phyloP scores from a whole-genome alignment of 2,113 vertebrate genomes.

The Helogale parvula region DNA sequence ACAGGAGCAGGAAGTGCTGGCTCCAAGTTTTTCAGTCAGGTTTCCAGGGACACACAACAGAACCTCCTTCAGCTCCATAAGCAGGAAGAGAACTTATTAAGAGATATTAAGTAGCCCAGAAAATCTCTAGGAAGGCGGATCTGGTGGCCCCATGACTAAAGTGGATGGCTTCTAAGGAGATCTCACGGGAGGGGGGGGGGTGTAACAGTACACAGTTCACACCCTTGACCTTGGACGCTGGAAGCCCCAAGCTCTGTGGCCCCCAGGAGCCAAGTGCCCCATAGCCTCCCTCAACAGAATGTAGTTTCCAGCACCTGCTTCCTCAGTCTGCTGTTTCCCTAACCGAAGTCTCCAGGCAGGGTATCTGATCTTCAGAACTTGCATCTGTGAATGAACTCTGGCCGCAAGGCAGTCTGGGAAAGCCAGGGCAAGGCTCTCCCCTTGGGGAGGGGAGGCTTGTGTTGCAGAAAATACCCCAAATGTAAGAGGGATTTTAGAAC shows the following conservation, averaged over 20 bases:
- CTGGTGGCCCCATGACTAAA: neutral
- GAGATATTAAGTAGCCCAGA: neutral
- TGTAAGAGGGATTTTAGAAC: neutral
- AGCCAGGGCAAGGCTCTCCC: neutral
- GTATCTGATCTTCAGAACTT: neutral
- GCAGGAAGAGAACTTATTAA: neutral
- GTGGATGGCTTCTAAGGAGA: neutral
- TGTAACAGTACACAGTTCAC: neutral
- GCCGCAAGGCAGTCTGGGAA: neutral
- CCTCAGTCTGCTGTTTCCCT: neutral
- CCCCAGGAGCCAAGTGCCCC: neutral
- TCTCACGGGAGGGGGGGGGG: fast-evolving
- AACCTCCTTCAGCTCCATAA: neutral
- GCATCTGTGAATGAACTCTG: neutral
- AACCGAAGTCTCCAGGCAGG: neutral
- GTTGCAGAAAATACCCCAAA: neutral
- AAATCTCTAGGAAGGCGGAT: neutral
- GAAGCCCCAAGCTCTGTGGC: neutral
- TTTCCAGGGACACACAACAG: neutral
- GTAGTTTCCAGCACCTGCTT: neutral
- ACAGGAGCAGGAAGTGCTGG: neutral
- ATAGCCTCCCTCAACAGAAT: neutral
- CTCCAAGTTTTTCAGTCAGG: neutral
- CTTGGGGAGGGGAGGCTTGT: neutral
- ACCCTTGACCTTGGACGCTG: neutral